A percentile compares a stretch with the other conserved stretches of the same genome.
Conservation (phyloP, 1,140 invertebrate genomes). For the Amyelois transitella region DNA sequence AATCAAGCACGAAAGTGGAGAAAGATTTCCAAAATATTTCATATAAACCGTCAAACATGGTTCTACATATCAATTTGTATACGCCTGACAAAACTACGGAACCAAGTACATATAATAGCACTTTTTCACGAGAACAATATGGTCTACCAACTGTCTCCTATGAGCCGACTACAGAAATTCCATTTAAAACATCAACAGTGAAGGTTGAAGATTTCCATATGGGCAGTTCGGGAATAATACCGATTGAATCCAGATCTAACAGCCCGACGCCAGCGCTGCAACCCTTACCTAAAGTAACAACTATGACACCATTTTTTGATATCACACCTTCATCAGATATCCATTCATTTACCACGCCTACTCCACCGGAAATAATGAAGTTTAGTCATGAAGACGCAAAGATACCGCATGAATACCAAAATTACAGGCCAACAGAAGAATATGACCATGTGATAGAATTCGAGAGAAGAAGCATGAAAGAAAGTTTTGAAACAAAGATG, state of each 20-base stretch:
- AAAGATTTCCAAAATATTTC: background rate
- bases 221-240: constrained; percentile 56
- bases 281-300: constrained; percentile 22
- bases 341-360: constrained; percentile 11
- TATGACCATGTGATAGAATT: background rate
- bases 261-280: constrained; percentile 16
- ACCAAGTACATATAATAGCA: background rate
- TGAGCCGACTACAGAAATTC: constrained; percentile 13
- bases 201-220: constrained; percentile 55
- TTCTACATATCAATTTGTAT: constrained; percentile 40
- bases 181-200: constrained; percentile 23
- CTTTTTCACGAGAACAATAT: constrained; percentile 1
- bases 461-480: constrained; percentile 15
- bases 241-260: constrained; percentile 24
- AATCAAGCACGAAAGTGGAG: background rate
- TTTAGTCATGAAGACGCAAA: constrained; percentile 61
- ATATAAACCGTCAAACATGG: constrained; percentile 23
- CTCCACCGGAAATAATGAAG: constrained; percentile 50
- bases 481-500: constrained; percentile 3
- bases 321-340: constrained; percentile 10
- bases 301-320: constrained; percentile 29
- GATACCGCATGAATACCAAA: constrained; percentile 49
- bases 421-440: constrained; percentile 14
- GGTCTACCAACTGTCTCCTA: background rate
- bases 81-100: constrained; percentile 19